These are phyloP conservation scores for Amblyornis subalaris DNA, from an alignment of 2,113 vertebrate species.

Conservation along the genomic window DNA sequence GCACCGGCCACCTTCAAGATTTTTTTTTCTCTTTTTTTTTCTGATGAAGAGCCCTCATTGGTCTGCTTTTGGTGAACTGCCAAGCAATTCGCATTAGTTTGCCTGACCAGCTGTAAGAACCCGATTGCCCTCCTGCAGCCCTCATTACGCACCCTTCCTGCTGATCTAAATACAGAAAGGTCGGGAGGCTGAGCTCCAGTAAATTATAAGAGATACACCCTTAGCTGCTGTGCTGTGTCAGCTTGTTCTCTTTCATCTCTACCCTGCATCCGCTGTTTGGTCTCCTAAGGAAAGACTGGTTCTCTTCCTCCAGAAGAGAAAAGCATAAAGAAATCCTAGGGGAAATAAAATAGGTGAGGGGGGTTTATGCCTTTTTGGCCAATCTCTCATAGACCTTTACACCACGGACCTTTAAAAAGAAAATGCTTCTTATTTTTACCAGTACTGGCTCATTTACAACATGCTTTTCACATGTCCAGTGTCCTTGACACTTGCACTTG, in stretches of 20 bases:
- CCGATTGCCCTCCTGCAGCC: not conserved
- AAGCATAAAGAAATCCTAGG: not conserved
- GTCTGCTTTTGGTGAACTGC: not conserved
- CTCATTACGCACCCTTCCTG: conserved; percentile 2
- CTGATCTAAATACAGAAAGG: conserved; percentile 12
- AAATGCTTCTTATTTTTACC: not conserved
- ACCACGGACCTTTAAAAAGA: not conserved
- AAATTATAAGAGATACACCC: not conserved
- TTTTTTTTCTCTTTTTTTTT: not conserved
- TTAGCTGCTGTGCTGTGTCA: not conserved
- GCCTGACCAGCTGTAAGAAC: conserved; percentile 27
- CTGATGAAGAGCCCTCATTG: not conserved
- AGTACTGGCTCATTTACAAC: not conserved
- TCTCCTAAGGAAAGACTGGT: not conserved
- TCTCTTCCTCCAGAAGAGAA: not conserved
- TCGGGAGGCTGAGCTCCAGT: not conserved
- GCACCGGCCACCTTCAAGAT: not conserved
- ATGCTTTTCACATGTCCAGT: not conserved
- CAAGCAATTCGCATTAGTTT: not conserved
- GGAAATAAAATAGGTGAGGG: not conserved
- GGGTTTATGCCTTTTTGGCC: not conserved
- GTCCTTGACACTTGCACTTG: not conserved
- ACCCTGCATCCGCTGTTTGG: rapidly evolving
- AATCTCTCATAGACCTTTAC: not conserved
- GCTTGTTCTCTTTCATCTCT: not conserved